Evolutionary conservation across 2,888 invertebrate species (phyloP), one percentile per base, ranked within the genome.

Genomic region (Eretmocerus hayati): DNA sequence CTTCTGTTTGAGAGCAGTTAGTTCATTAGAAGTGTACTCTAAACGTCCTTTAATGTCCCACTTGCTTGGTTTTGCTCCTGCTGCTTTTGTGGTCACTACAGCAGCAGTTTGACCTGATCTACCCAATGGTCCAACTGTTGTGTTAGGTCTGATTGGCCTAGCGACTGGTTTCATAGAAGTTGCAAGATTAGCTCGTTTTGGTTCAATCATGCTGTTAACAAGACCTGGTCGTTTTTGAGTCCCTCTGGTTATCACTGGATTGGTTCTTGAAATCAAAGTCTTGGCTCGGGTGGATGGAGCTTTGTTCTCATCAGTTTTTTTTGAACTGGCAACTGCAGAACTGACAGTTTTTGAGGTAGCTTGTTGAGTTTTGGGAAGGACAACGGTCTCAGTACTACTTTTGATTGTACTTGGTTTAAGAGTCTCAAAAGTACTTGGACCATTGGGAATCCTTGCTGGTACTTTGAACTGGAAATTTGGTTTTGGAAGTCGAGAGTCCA

Each of bases 1-100:
- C 55, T 77, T 82, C 61, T 83, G 83, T 66, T 83, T 82, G 0
- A 81, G 74, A 6, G 79, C 74, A 41, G 80, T 78, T 53, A 81
- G 77, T 45, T 79, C 80, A 3, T 75, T 75, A 18, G 69, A 72
- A 0, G 65, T 44, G 22, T 62, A 60, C 31, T 67, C 67, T 11
- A 68, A 57, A 8, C 65, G 62, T 6, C 66, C 68, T 47, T 64
- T 67, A 11, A 63, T 44, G 48, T 71, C 70, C 71, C 71, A 71
- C 49, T 64, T 69, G 36, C 57, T 61, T 2, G 62, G 62, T 51
- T 61, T 65, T n/a, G 62, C 52, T 8, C 43, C 38, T 9, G 61
- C 55, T 5, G 47, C 48, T 6, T 36, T 15, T n/a, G 39, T 57
- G 8, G 61, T 56, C 48, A 50, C 42, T 35, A 40, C n/a, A 36